Conservation (phyloP, 2,797 vertebrate species). For the Spheniscus humboldti region DNA sequence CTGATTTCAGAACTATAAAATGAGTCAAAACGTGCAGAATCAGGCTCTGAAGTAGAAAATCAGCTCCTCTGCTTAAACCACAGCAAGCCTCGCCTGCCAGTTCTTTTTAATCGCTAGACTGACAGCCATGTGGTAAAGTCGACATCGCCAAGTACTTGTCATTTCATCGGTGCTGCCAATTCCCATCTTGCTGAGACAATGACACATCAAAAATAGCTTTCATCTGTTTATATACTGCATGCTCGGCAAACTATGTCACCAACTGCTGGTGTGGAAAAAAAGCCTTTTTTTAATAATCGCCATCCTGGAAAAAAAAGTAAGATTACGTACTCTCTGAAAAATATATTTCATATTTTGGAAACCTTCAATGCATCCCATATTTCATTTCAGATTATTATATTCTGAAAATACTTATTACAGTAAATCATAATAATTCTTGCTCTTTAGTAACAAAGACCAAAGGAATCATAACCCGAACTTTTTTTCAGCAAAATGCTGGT, state of each 20-base stretch:
- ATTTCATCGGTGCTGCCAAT: slow-evolving; percentile 54
- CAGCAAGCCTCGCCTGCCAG: slow-evolving; percentile 39
- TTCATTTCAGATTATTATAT: not conserved
- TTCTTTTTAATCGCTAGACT: slow-evolving; percentile 61
- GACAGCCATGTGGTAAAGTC: slow-evolving; percentile 54
- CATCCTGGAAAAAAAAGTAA: not conserved
- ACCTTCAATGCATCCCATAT: not conserved
- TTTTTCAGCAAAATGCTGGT: not conserved
- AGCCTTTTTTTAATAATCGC: not conserved
- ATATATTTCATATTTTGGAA: slow-evolving; percentile 14
- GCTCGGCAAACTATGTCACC: slow-evolving; percentile 55
- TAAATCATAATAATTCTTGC: not conserved
- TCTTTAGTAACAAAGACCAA: not conserved
- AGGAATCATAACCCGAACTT: not conserved
- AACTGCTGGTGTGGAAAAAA: slow-evolving; percentile 31
- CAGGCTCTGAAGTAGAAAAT: not conserved
- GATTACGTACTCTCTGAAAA: not conserved
- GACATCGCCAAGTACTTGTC: slow-evolving; percentile 59
- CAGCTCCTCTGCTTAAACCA: not conserved
- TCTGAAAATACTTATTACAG: slow-evolving; percentile 1
- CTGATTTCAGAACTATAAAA: not conserved
- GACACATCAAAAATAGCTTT: slow-evolving; percentile 66
- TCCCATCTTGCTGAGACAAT: slow-evolving; percentile 63
- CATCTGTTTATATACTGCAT: slow-evolving; percentile 60
- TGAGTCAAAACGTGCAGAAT: slow-evolving; percentile 10